These are phyloP conservation scores for Ctenomys sociabilis DNA, from an alignment of 2,113 vertebrate species.

Conservation along the genomic window DNA sequence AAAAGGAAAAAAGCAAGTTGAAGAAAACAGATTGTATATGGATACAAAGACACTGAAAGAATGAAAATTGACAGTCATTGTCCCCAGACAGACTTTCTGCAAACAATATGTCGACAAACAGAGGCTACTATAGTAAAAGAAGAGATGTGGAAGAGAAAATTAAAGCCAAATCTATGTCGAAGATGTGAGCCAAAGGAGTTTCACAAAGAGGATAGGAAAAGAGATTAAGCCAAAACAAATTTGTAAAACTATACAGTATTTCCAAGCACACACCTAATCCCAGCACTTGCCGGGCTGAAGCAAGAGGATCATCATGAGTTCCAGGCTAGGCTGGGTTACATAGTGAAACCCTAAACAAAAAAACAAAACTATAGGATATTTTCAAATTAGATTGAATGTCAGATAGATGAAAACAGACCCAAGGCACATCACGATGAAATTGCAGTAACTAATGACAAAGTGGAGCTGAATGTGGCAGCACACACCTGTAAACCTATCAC, in stretches of 20 bases:
- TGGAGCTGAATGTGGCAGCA: neutral
- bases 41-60: neutral
- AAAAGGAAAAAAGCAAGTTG: neutral
- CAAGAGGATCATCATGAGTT: neutral
- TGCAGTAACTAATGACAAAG: slow-evolving; percentile 30
- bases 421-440: neutral
- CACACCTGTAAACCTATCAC: neutral
- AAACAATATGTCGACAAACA: neutral
- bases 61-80: neutral
- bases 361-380: neutral
- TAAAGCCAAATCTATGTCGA: neutral
- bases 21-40: neutral
- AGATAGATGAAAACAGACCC: neutral
- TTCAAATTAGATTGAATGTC: neutral
- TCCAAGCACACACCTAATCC: neutral
- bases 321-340: neutral
- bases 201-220: neutral
- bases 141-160: neutral
- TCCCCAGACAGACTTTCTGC: neutral
- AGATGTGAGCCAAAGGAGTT: neutral
- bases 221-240: neutral
- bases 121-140: neutral
- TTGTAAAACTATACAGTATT: neutral
- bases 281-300: neutral
- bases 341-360: neutral